These are phyloP conservation scores for Drosophila littoralis DNA, from an alignment of 1,140 invertebrate genomes.

Conservation along the genomic window DNA sequence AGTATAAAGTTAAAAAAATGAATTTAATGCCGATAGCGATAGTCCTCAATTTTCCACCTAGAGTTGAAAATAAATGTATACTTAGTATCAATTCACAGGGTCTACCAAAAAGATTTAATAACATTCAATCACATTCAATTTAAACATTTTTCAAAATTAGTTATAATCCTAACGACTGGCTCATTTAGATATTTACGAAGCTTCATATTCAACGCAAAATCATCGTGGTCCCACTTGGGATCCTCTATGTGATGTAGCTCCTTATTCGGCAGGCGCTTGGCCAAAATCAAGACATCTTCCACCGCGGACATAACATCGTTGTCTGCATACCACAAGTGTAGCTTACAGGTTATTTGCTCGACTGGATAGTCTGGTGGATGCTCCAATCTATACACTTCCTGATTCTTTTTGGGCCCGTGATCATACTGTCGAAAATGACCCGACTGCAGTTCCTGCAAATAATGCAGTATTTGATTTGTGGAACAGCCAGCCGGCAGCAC, in stretches of 20 bases:
- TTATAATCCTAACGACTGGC: slow-evolving; percentile 64
- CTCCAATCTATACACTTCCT: slow-evolving; percentile 81
- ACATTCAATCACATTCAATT: neutral
- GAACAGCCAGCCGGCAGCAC: slow-evolving; percentile 85
- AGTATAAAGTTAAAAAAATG: too few relatives aligned
- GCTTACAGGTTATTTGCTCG: slow-evolving; percentile 86
- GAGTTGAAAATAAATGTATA: neutral
- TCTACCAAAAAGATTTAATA: too few relatives aligned
- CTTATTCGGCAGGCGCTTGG: slow-evolving; percentile 61
- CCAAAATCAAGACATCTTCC: slow-evolving; percentile 87
- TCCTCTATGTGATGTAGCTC: slow-evolving; percentile 85
- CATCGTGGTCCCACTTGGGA: slow-evolving; percentile 87
- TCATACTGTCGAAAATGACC: slow-evolving; percentile 84
- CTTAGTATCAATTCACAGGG: too few relatives aligned
- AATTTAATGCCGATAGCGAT: too few relatives aligned
- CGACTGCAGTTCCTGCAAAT: slow-evolving; percentile 83
- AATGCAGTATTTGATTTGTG: slow-evolving; percentile 85
- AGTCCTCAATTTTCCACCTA: neutral
- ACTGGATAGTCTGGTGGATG: slow-evolving; percentile 86
- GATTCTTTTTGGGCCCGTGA: slow-evolving; percentile 84
- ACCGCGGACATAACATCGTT: slow-evolving; percentile 86
- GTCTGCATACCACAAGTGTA: slow-evolving; percentile 86
- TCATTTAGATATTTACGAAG: slow-evolving; percentile 58
- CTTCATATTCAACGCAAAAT: slow-evolving; percentile 84
- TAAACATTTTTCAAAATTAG: slow-evolving; percentile 33